phyloP scores from a whole-genome alignment of 2,888 invertebrate genomes.

The Calameuta idolon region DNA sequence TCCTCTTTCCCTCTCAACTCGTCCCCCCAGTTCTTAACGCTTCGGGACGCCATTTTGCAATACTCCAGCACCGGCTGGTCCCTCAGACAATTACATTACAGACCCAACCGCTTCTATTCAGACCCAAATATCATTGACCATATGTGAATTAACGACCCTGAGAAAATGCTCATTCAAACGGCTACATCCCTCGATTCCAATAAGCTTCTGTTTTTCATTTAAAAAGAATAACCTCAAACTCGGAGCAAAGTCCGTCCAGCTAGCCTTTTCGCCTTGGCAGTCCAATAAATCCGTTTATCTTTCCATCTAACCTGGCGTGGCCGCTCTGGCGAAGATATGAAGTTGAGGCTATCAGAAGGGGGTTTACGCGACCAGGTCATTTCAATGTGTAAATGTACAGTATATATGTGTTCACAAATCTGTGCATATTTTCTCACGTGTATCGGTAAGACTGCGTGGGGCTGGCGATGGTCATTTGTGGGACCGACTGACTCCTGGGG shows the following conservation, averaged over 20 bases:
- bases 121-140: neutral
- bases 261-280: conserved; percentile 27
- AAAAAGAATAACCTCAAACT: neutral
- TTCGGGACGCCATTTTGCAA: conserved; percentile 3
- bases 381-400: neutral
- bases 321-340: conserved; percentile 53
- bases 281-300: conserved; percentile 61
- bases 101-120: neutral
- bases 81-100: neutral
- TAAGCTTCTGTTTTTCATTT: neutral
- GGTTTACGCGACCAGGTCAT: conserved; percentile 4
- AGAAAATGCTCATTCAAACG: neutral
- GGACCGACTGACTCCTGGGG: conserved; percentile 53
- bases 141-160: neutral
- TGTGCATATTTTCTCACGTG: neutral
- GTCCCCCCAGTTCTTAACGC: neutral
- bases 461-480: conserved; percentile 65
- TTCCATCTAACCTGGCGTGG: conserved; percentile 51
- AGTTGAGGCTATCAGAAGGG: conserved; percentile 37
- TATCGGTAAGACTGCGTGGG: conserved; percentile 28
- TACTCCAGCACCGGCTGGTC: neutral
- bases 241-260: conserved; percentile 3
- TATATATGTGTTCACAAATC: neutral
- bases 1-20: conserved; percentile 7
- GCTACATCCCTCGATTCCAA: neutral